Base-by-base conservation (phyloP, 2,797 vertebrate species). In the Balearica regulorum region DNA sequence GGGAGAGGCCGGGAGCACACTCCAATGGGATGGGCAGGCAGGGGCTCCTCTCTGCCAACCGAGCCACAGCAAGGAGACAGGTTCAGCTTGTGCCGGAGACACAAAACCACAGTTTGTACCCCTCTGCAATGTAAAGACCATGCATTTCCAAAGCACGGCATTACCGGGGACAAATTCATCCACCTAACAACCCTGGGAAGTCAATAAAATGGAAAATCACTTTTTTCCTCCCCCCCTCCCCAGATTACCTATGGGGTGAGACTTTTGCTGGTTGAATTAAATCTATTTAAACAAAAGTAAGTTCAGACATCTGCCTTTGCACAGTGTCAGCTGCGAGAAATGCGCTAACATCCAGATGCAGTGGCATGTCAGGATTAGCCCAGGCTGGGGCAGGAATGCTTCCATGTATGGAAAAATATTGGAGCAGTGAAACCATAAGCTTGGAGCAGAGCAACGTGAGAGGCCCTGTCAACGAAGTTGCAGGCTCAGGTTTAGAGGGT, bases 391-490 rank as follows among this genome's bases (percentile, higher is more conserved):
- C 82, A 96, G 94, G 86, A 95, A 96, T 71, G 91, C 91, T 98
- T 98, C 98, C 98, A 97, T 98, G 97, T 98, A 98, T 97, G 97
- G 98, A 98, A 98, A 97, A 97, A 96, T 96, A 94, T 44, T 83
- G 96, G 93, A 92, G 96, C 96, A 94, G 89, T 96, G 96, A 97
- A 98, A 98, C 97, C 97, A 97, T 97, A 97, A 97, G 96, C 96
- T 94, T 87, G 96, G 97, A 97, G 90, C 97, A 93, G 83, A 95
- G 97, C 95, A 96, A 97, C 97, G 94, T 88, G 92, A 95, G 96
- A 94, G 92, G 93, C 91, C 86, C 97, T 95, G 96, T 93, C 80
- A 93, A 33, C 51, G 60, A 86, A 94, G 92, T 8, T n/a, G 66
- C 19, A 46, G 96, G 82, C 83, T 95, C 93, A 73, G 88, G 90